Evolutionary conservation across 2,797 vertebrate genomes (phyloP).

Genomic region (Staurois parvus): DNA sequence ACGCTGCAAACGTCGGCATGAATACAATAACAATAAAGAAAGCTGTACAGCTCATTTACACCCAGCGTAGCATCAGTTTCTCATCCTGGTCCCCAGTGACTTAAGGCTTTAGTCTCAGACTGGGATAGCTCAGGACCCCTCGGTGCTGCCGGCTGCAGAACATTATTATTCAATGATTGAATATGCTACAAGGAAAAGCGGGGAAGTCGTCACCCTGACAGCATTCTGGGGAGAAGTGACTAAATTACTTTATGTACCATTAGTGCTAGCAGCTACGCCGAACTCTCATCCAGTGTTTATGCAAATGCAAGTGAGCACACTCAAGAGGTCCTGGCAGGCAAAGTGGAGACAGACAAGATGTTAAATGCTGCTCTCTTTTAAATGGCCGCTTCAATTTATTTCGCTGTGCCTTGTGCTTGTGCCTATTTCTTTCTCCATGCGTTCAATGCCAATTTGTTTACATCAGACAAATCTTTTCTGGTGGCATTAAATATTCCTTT

Average conservation of each 20-base stretch:
- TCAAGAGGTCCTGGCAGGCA: constrained; percentile 80
- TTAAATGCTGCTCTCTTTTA: constrained; percentile 51
- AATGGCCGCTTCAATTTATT: constrained; percentile 54
- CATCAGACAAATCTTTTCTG: constrained; percentile 29
- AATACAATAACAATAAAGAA: constrained; percentile 12
- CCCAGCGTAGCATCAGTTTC: constrained; percentile 72
- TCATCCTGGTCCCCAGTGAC: constrained; percentile 67
- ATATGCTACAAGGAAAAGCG: constrained; percentile 82
- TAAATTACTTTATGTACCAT: constrained; percentile 85
- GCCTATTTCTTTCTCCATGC: constrained; percentile 18
- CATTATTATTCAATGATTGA: constrained; percentile 88
- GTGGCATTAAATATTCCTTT: constrained; percentile 9
- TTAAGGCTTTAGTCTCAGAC: constrained; percentile 71
- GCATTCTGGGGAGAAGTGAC: constrained; percentile 81
- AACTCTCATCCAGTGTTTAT: constrained; percentile 81
- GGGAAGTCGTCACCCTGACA: constrained; percentile 79
- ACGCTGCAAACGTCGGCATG: too few species aligned
- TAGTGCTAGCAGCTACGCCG: constrained; percentile 76
- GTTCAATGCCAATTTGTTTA: constrained; percentile 35
- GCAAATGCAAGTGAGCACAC: constrained; percentile 80
- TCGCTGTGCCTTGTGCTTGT: constrained; percentile 23
- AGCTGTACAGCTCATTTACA: constrained; percentile 24
- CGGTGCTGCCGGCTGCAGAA: constrained; percentile 77
- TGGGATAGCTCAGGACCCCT: constrained; percentile 75
- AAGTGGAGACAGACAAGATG: constrained; percentile 73